These are phyloP conservation scores for Drosophila quadrilineata DNA, from an alignment of 1,140 invertebrate species.

Conservation along the genomic window DNA sequence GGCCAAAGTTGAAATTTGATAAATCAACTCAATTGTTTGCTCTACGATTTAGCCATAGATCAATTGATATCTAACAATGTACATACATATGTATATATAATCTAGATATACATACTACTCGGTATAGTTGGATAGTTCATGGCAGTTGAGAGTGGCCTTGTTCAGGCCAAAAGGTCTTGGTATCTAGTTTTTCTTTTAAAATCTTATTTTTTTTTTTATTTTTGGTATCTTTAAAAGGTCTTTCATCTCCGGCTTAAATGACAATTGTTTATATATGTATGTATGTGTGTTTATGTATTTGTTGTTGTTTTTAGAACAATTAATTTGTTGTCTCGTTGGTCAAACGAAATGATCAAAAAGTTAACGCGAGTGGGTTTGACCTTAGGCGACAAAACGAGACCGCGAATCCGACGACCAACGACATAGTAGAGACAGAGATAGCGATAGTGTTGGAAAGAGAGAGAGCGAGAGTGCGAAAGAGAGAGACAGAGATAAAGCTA, in stretches of 20 bases:
- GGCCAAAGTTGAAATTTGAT: not conserved
- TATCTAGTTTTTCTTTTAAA: no score
- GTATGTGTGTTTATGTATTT: no score
- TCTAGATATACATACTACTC: no score
- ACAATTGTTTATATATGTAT: no score
- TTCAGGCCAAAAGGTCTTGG: constrained; percentile 6
- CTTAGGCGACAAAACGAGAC: constrained; percentile 11
- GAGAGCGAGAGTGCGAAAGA: not conserved
- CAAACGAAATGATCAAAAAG: constrained; percentile 19
- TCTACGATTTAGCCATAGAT: no score
- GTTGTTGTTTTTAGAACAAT: constrained; percentile 60
- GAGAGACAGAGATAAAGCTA: not conserved
- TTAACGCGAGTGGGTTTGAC: no score
- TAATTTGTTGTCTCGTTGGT: constrained; percentile 47
- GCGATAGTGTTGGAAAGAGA: not conserved
- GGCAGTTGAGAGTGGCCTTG: constrained; percentile 3
- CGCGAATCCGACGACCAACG: not conserved
- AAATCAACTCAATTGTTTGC: not conserved
- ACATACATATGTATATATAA: no score
- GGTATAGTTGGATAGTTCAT: no score
- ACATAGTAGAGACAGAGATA: not conserved
- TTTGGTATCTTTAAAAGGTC: constrained; percentile 34
- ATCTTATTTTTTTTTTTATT: no score
- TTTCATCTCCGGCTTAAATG: constrained; percentile 30
- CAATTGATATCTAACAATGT: no score